These are phyloP conservation scores for Clangula hyemalis DNA, from an alignment of 2,797 vertebrate genomes.

Conservation along the genomic window DNA sequence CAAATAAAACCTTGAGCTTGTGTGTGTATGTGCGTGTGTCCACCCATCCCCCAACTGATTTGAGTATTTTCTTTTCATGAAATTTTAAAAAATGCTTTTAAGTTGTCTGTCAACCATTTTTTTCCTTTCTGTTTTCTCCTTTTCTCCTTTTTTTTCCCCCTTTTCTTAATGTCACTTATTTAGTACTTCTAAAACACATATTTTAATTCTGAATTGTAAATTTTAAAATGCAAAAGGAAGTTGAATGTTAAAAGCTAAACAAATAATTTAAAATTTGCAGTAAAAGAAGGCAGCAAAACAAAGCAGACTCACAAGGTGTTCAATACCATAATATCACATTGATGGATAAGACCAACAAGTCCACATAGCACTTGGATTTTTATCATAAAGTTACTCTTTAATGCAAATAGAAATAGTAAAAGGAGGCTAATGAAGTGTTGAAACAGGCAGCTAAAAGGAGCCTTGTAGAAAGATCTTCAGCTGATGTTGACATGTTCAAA, in stretches of 20 bases:
- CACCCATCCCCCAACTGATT: not conserved
- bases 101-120: not conserved
- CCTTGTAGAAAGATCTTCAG: accelerated
- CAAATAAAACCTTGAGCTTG: not conserved
- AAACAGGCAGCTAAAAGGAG: not conserved
- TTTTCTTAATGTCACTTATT: not conserved
- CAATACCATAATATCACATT: not conserved
- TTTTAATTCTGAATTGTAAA: not conserved
- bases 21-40: no score
- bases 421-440: not conserved
- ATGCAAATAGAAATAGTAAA: not conserved
- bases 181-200: not conserved
- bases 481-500: not conserved
- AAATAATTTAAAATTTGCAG: not conserved
- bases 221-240: not conserved
- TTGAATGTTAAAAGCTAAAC: not conserved
- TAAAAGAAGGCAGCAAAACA: not conserved
- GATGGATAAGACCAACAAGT: conserved; percentile 33
- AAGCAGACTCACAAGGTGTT: not conserved
- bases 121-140: not conserved
- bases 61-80: not conserved
- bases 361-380: conserved; percentile 15
- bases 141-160: no score
- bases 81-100: not conserved
- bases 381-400: not conserved